These are phyloP conservation scores for Numida meleagris DNA, from an alignment of 2,113 vertebrate genomes.

Conservation along the genomic window DNA sequence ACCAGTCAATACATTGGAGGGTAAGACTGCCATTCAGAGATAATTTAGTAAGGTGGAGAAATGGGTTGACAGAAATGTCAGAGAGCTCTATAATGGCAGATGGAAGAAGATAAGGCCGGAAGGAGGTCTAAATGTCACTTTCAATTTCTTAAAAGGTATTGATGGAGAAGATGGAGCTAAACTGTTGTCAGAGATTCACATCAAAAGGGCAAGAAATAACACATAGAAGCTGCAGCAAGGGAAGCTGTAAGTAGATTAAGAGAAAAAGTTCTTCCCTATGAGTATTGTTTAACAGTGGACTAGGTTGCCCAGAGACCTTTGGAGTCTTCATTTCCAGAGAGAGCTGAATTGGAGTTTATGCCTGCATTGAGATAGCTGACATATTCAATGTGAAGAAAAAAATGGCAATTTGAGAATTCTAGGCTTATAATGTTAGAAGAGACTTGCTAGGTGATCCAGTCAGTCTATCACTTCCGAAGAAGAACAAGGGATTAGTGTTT, in stretches of 20 bases:
- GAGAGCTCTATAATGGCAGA: neutral
- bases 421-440: neutral
- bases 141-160: slow-evolving; percentile 45
- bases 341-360: neutral
- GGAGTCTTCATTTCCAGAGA: neutral
- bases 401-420: neutral
- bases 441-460: neutral
- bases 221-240: neutral
- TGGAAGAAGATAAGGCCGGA: slow-evolving; percentile 30
- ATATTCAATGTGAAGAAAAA: neutral
- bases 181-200: slow-evolving; percentile 20
- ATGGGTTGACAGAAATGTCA: slow-evolving; percentile 25
- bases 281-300: neutral
- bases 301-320: neutral
- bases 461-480: neutral
- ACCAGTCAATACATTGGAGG: neutral
- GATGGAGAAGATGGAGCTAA: slow-evolving; percentile 19
- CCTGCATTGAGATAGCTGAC: neutral
- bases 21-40: neutral
- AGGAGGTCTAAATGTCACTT: slow-evolving; percentile 50
- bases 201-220: slow-evolving; percentile 40
- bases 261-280: neutral
- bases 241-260: slow-evolving; percentile 10
- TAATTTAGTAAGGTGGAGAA: slow-evolving; percentile 16
- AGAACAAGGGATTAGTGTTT: neutral